A percentile compares a stretch with the other conserved stretches of the same genome.
Evolutionary conservation across 2,888 invertebrate species (phyloP).

Genomic region (Suillia variegata): DNA sequence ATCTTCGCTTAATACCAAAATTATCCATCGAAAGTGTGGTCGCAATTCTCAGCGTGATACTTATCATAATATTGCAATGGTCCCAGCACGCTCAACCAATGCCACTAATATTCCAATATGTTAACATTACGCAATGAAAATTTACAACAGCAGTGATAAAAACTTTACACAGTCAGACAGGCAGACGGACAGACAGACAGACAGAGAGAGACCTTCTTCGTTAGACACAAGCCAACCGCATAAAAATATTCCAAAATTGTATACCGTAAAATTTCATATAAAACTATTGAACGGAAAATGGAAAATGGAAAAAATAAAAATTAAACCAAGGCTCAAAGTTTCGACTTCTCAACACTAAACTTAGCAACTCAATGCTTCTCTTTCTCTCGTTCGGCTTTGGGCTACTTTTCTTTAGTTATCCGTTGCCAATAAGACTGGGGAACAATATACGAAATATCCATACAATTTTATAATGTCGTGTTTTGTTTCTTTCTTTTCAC

Average conservation of each 20-base stretch:
- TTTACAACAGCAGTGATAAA: slow-evolving; percentile 18
- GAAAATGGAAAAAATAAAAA: slow-evolving; percentile 25
- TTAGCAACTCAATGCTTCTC: neutral
- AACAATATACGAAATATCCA: slow-evolving; percentile 30
- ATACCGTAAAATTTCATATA: neutral
- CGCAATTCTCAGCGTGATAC: neutral
- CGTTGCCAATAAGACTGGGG: slow-evolving; percentile 23
- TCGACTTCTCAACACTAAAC: slow-evolving; percentile 12
- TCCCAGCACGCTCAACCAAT: slow-evolving; percentile 27
- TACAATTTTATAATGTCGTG: slow-evolving; percentile 31
- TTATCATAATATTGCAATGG: neutral
- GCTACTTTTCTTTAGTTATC: neutral
- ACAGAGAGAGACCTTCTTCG: neutral
- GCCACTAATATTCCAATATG: slow-evolving; percentile 24
- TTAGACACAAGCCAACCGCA: neutral
- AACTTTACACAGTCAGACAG: neutral
- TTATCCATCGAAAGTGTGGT: neutral
- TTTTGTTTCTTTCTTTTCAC: slow-evolving; percentile 7
- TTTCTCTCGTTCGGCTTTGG: no score
- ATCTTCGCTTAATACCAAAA: neutral
- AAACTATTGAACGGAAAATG: neutral
- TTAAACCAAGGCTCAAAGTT: slow-evolving; percentile 6
- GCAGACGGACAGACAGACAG: neutral
- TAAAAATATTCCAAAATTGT: neutral
- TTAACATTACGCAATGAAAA: slow-evolving; percentile 34